Evolutionary conservation across 2,797 vertebrate species (phyloP).

Genomic region (Urosaurus nigricauda): DNA sequence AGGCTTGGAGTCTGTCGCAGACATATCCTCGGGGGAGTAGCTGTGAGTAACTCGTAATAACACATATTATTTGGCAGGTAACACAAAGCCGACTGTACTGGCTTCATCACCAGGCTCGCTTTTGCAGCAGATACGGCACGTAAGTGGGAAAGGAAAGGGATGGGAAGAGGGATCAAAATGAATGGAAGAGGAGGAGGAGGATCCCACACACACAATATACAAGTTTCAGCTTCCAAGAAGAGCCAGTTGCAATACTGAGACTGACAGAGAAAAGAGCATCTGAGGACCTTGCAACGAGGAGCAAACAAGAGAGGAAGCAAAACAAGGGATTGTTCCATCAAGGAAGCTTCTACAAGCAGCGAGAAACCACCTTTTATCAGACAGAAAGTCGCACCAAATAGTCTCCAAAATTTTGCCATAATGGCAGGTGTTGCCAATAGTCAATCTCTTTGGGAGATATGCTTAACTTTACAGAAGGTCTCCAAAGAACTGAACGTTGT

Average conservation of each 20-base stretch:
- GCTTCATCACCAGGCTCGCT: not conserved
- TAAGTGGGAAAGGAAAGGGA: not conserved
- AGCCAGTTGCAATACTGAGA: too few relatives aligned
- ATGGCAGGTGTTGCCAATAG: too few relatives aligned
- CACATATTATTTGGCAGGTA: not conserved
- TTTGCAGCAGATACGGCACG: not conserved
- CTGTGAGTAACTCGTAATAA: constrained; percentile 7
- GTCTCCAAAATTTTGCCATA: not conserved
- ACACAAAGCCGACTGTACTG: not conserved
- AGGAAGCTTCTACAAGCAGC: not conserved
- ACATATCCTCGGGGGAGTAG: not conserved
- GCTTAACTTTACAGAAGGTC: too few relatives aligned
- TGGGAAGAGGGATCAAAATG: too few relatives aligned
- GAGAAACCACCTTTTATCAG: not conserved
- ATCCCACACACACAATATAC: not conserved
- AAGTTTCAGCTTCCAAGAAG: not conserved
- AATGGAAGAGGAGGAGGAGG: not conserved
- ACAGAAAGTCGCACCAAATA: too few relatives aligned
- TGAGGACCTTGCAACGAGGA: constrained; percentile 10
- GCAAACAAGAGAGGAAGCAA: not conserved
- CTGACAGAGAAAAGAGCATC: not conserved
- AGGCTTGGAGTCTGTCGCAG: not conserved
- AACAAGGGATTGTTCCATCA: not conserved
- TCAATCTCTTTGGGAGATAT: too few relatives aligned
- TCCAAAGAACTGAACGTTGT: too few relatives aligned